A percentile compares a stretch with the other conserved stretches of the same genome.
phyloP scores from a whole-genome alignment of 2,888 invertebrate genomes.

The Drosophila rellima region DNA sequence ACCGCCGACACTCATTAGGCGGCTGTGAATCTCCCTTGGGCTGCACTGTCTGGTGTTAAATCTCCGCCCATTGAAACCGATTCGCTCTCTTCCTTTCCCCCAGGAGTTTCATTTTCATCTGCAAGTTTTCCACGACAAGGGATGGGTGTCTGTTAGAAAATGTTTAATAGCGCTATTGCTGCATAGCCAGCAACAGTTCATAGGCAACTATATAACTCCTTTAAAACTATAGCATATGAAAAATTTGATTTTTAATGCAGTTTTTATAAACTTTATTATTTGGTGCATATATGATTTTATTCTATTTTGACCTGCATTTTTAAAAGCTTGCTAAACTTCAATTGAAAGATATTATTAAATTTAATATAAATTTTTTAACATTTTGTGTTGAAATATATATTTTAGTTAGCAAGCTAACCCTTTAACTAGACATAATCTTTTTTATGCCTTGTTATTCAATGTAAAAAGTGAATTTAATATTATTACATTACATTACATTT shows the following conservation, averaged over 20 bases:
- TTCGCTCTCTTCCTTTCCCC: background rate
- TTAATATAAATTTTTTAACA: too few species aligned
- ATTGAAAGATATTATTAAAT: too few species aligned
- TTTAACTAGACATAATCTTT: too few species aligned
- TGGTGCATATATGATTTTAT: too few species aligned
- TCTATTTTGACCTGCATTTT: too few species aligned
- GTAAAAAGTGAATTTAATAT: too few species aligned
- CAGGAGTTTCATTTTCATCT: slow-evolving; percentile 18
- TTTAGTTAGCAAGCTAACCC: too few species aligned
- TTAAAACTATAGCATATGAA: background rate
- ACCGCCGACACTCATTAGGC: slow-evolving; percentile 79
- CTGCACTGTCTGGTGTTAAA: slow-evolving; percentile 51
- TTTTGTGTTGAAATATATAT: too few species aligned
- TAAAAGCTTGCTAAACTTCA: too few species aligned
- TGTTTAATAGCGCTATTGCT: background rate
- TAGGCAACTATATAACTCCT: background rate
- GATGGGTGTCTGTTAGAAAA: background rate
- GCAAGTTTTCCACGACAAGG: slow-evolving; percentile 18
- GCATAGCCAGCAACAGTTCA: background rate
- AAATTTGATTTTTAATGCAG: background rate
- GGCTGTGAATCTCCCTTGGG: slow-evolving; percentile 47
- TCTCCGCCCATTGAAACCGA: slow-evolving; percentile 30
- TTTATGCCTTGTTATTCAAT: too few species aligned
- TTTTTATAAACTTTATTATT: too few species aligned
- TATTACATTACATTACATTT: too few species aligned